These are phyloP conservation scores for Kryphioiulus occultus DNA, from an alignment of 2,888 invertebrate genomes.

Conservation along the genomic window DNA sequence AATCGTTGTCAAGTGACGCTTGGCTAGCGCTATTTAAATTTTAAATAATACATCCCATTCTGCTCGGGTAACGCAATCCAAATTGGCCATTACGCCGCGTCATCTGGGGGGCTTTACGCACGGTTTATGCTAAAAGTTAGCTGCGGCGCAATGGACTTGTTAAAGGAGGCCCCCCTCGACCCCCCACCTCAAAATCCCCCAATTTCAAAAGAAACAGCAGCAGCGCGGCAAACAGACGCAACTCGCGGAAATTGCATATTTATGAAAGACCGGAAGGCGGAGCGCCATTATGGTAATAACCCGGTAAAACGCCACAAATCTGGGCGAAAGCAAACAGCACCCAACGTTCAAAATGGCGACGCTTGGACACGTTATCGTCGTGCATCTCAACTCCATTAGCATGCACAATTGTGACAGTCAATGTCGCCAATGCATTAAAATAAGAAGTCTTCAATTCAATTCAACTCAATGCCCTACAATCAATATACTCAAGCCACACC, in stretches of 20 bases:
- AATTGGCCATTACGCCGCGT: conserved; percentile 23
- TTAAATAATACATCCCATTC: conserved; percentile 41
- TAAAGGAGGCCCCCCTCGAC: not conserved
- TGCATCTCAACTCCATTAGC: no score
- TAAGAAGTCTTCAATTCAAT: no score
- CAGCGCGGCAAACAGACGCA: conserved; percentile 15
- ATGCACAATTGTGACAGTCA: no score
- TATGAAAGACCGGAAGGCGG: conserved; percentile 6
- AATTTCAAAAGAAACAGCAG: not conserved
- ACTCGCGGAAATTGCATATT: not conserved
- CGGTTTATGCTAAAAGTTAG: conserved; percentile 23
- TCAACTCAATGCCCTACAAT: no score
- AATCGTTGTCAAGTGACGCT: conserved; percentile 43
- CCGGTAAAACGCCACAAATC: not conserved
- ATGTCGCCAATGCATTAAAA: no score
- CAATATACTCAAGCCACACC: no score
- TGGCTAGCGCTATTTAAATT: conserved; percentile 48
- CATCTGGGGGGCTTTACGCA: conserved; percentile 23
- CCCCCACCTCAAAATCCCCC: not conserved
- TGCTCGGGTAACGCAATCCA: conserved; percentile 23
- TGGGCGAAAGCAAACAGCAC: not conserved
- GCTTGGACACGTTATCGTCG: not conserved
- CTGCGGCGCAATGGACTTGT: not conserved
- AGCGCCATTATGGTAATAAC: conserved; percentile 14
- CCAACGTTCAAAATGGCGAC: not conserved